phyloP scores from a whole-genome alignment of 2,797 vertebrate genomes.

The Chelmon rostratus region DNA sequence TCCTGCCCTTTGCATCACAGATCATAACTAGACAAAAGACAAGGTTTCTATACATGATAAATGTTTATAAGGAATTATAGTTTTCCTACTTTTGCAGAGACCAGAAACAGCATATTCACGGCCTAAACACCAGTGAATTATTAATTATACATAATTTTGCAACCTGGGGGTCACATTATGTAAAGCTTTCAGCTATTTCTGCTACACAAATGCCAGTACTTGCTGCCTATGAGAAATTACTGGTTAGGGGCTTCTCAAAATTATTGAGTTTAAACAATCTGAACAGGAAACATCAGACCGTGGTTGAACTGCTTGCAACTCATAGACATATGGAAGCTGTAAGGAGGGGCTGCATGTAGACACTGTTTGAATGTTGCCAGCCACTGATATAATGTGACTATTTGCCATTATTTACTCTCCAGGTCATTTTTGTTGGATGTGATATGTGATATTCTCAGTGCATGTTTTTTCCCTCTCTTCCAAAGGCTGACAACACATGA shows the following conservation, averaged over 20 bases:
- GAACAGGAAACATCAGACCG: not conserved
- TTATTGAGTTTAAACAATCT: not conserved
- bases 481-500: not conserved
- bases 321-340: not conserved
- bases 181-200: not conserved
- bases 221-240: not conserved
- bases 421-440: not conserved
- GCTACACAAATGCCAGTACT: not conserved
- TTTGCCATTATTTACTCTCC: slow-evolving; percentile 1
- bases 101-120: too few relatives aligned
- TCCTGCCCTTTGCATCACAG: not conserved
- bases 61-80: too few relatives aligned
- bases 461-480: not conserved
- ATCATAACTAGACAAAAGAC: not conserved
- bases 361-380: not conserved
- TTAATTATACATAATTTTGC: not conserved
- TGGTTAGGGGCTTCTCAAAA: not conserved
- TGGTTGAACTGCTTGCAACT: not conserved
- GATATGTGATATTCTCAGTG: not conserved
- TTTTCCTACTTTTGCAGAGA: too few relatives aligned
- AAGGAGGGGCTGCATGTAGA: not conserved
- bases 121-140: not conserved
- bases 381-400: not conserved
- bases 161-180: not conserved
- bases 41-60: not conserved